A percentile compares a stretch with the other conserved stretches of the same genome.
Evolutionary conservation across 2,113 vertebrate species (phyloP).

Genomic region (Aphelocoma coerulescens): DNA sequence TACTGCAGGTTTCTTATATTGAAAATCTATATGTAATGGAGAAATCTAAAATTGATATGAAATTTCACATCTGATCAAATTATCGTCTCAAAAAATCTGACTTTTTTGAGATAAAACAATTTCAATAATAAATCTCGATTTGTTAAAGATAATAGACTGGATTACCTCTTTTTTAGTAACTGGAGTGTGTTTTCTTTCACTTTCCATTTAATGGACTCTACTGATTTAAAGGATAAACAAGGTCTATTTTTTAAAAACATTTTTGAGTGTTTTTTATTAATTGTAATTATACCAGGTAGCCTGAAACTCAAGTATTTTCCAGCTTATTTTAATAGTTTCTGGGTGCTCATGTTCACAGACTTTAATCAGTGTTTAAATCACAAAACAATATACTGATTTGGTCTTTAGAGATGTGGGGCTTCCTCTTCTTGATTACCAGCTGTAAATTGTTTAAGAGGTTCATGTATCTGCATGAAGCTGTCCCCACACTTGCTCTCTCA

Average conservation of each 20-base stretch:
- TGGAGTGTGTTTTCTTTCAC: not conserved
- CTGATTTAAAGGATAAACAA: not conserved
- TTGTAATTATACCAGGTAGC: not conserved
- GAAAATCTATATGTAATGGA: not conserved
- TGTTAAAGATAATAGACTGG: not conserved
- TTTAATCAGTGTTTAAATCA: not conserved
- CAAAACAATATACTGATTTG: not conserved
- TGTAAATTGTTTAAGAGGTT: not conserved
- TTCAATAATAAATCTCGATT: not conserved
- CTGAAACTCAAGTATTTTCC: not conserved
- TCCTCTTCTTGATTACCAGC: not conserved
- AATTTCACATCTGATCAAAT: not conserved
- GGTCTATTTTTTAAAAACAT: not conserved
- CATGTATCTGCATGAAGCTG: not conserved
- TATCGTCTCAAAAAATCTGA: not conserved
- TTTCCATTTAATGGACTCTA: not conserved
- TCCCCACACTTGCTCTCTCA: not conserved
- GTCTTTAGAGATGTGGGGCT: not conserved
- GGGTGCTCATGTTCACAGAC: not conserved
- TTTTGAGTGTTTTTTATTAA: not conserved
- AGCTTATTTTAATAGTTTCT: not conserved
- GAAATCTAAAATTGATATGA: not conserved
- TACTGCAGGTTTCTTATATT: not conserved
- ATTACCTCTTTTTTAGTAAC: not conserved
- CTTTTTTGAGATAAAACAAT: not conserved